Evolutionary conservation across 2,797 vertebrate species (phyloP).

Genomic region (Oryzias dopingdopingensis): DNA sequence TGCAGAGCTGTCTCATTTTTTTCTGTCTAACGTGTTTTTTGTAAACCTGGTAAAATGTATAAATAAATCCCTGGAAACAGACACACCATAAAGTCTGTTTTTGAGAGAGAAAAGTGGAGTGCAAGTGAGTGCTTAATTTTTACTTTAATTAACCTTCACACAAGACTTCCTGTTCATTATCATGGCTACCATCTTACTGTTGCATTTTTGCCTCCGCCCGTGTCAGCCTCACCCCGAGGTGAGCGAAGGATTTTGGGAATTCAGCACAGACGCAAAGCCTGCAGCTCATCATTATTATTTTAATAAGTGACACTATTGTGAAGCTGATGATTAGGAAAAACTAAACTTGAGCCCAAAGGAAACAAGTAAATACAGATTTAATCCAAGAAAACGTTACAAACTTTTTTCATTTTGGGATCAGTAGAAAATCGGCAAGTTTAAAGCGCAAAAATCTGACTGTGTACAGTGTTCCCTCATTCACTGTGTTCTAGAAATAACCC

Average conservation of each 20-base stretch:
- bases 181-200: slow-evolving; percentile 8
- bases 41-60: not conserved
- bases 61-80: slow-evolving; percentile 2
- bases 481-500: too few relatives aligned
- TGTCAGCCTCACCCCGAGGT: not conserved
- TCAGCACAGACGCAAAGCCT: not conserved
- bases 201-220: not conserved
- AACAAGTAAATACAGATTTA: not conserved
- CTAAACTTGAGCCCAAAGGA: not conserved
- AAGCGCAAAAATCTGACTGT: too few relatives aligned
- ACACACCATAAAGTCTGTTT: not conserved
- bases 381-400: not conserved
- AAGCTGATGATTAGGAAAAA: not conserved
- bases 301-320: too few relatives aligned
- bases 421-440: too few relatives aligned
- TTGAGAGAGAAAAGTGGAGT: not conserved
- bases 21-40: slow-evolving; percentile 27
- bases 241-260: not conserved
- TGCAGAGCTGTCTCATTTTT: slow-evolving; percentile 8
- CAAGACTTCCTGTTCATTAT: slow-evolving; percentile 20
- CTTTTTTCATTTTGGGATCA: too few relatives aligned
- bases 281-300: too few relatives aligned
- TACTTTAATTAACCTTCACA: slow-evolving; percentile 47
- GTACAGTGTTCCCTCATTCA: too few relatives aligned
- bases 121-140: slow-evolving; percentile 29